These are phyloP conservation scores for Dicranocentrus wangi DNA, from an alignment of 2,888 invertebrate species.

Conservation along the genomic window DNA sequence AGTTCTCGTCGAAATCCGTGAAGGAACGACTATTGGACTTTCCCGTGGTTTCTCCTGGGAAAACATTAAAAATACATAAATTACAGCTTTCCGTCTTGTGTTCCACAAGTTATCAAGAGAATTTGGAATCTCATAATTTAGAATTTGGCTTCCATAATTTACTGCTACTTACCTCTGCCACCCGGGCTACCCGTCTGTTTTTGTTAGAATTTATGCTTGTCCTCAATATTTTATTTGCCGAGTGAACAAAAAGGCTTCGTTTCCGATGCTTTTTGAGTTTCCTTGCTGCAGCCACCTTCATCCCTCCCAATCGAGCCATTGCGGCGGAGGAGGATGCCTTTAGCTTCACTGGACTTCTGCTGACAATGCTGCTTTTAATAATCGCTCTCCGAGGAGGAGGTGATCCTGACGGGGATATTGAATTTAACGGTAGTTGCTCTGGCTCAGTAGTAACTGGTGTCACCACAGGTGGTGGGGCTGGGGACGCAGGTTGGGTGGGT, in stretches of 20 bases:
- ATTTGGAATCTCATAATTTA: no score
- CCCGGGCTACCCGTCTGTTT: slow-evolving; percentile 38
- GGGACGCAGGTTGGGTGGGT: no score
- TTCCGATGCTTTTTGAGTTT: slow-evolving; percentile 57
- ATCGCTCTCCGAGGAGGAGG: background rate
- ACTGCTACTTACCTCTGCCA: slow-evolving; percentile 31
- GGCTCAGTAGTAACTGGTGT: slow-evolving; percentile 1
- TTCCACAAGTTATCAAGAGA: no score
- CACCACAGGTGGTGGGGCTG: no score
- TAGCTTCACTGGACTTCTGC: slow-evolving; percentile 41
- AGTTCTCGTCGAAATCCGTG: slow-evolving; percentile 44
- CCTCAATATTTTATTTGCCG: slow-evolving; percentile 41
- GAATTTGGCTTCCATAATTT: background rate
- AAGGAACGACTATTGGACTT: slow-evolving; percentile 30
- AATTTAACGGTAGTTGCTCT: background rate
- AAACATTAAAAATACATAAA: no score
- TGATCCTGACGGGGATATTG: background rate
- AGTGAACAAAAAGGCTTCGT: slow-evolving; percentile 34
- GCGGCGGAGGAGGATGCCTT: no score
- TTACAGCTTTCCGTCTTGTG: no score
- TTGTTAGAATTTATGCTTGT: slow-evolving; percentile 53
- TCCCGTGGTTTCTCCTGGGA: slow-evolving; percentile 43
- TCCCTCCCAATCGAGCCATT: slow-evolving; percentile 55
- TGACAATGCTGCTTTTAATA: background rate
- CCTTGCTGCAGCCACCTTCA: slow-evolving; percentile 35